phyloP scores from a whole-genome alignment of 2,113 vertebrate species.

The Tor tambroides region DNA sequence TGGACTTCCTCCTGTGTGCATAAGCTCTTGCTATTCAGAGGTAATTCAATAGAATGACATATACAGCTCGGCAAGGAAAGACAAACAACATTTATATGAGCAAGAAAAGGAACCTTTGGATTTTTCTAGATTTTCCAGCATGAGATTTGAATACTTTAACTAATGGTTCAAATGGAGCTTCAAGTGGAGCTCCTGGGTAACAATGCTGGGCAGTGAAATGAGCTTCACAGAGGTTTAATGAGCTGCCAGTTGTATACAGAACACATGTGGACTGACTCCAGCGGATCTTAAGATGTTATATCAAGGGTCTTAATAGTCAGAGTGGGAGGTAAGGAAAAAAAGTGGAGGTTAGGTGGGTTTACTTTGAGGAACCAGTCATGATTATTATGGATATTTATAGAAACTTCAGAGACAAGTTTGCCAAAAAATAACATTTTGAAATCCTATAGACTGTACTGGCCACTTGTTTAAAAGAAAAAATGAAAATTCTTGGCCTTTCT shows the following conservation, averaged over 20 bases:
- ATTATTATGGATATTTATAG: background rate
- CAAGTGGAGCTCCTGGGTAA: constrained; percentile 14
- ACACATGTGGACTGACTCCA: constrained; percentile 17
- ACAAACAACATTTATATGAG: background rate
- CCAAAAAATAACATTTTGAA: background rate
- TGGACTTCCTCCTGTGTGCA: background rate
- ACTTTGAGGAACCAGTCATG: background rate
- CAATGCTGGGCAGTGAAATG: background rate
- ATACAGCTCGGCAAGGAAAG: background rate
- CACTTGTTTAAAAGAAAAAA: no score
- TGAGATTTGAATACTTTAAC: constrained; percentile 12
- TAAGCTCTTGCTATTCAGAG: background rate
- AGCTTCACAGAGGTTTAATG: constrained; percentile 38
- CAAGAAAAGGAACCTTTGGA: constrained; percentile 5
- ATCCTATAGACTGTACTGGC: background rate
- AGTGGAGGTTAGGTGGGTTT: background rate
- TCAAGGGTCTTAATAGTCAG: constrained; percentile 9
- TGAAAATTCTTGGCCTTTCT: no score
- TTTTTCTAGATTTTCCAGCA: constrained; percentile 20
- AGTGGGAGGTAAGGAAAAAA: background rate
- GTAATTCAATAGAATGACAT: constrained; percentile 12
- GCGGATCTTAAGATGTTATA: background rate
- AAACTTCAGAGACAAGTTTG: background rate
- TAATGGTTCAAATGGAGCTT: constrained; percentile 40
- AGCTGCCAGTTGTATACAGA: constrained; percentile 35